Percentiles rank a stretch among this genome's conserved stretches.
These are phyloP conservation scores for Serranus cabrilla DNA, from an alignment of 2,797 vertebrate genomes.

Conservation along the genomic window DNA sequence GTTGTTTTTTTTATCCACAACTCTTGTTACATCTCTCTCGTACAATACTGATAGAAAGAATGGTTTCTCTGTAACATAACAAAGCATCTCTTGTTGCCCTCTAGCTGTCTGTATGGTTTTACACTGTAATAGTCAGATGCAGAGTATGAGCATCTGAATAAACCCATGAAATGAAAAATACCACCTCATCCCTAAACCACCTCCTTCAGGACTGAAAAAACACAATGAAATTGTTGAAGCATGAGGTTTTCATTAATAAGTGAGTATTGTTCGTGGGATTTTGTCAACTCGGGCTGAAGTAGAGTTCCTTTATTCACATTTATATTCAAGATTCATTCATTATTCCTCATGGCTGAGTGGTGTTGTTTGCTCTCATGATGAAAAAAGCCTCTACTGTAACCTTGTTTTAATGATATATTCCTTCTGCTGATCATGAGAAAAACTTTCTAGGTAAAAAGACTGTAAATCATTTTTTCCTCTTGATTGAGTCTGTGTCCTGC, in stretches of 20 bases:
- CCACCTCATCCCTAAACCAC: not conserved
- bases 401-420: not conserved
- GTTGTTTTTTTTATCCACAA: not conserved
- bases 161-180: not conserved
- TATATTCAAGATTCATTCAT: not conserved
- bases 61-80: no score
- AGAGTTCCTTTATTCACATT: not conserved
- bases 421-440: not conserved
- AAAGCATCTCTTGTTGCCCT: no score
- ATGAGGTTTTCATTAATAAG: not conserved
- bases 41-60: no score
- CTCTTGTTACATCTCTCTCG: no score
- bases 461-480: not conserved
- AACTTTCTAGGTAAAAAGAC: not conserved
- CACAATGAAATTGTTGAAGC: not conserved
- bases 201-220: conserved; percentile 1
- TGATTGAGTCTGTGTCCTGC: not conserved
- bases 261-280: not conserved
- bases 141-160: not conserved
- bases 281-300: not conserved
- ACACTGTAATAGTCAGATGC: no score
- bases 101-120: no score
- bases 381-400: not conserved
- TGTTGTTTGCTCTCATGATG: not conserved
- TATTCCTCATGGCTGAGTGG: not conserved